Conservation (phyloP, 2,888 invertebrate genomes). For the Panorpa germanica region DNA sequence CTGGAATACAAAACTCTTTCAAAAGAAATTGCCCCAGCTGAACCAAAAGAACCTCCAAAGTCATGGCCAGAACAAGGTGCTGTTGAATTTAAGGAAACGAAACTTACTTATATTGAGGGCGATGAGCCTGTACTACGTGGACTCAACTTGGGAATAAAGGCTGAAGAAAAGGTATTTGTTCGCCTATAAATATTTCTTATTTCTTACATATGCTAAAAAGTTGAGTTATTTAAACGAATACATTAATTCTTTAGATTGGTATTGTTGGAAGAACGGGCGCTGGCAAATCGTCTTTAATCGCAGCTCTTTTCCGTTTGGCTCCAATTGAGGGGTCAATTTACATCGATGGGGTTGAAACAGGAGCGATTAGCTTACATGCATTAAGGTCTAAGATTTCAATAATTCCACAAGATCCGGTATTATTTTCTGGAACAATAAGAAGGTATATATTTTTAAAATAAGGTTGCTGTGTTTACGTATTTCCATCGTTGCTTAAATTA, state of each 20-base stretch:
- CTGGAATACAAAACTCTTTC: conserved; percentile 43
- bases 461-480: conserved; percentile 1
- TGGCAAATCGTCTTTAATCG: conserved; percentile 52
- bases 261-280: conserved; percentile 48
- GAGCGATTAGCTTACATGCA: conserved; percentile 34
- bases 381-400: conserved; percentile 40
- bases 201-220: background rate
- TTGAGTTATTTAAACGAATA: conserved; percentile 20
- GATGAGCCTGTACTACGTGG: conserved; percentile 62
- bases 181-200: background rate
- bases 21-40: conserved; percentile 24
- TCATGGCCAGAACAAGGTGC: conserved; percentile 31
- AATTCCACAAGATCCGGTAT: conserved; percentile 34
- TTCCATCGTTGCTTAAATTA: background rate
- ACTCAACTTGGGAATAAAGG: conserved; percentile 32
- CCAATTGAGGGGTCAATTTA: conserved; percentile 41
- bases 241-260: conserved; percentile 26
- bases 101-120: conserved; percentile 56
- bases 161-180: conserved; percentile 30
- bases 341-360: conserved; percentile 47
- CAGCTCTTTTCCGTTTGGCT: conserved; percentile 33
- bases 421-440: conserved; percentile 31
- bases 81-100: conserved; percentile 28
- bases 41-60: conserved; percentile 10
- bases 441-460: conserved; percentile 13